A percentile compares a stretch with the other conserved stretches of the same genome.
Conservation (phyloP, 2,888 invertebrate genomes). For the Erpobdella octoculata region DNA sequence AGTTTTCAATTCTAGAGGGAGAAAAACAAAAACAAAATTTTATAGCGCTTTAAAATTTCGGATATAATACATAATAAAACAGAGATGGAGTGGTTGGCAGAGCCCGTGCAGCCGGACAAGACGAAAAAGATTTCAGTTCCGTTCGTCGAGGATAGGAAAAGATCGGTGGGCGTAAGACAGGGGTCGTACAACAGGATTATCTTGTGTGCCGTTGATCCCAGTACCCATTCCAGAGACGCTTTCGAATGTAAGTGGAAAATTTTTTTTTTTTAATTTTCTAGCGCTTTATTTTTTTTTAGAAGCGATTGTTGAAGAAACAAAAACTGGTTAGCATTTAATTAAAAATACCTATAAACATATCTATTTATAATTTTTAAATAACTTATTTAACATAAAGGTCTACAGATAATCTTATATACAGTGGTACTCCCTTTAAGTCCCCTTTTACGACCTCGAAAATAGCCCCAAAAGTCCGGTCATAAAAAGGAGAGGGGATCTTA, state of each 20-base stretch:
- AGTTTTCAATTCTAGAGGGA: too few species aligned
- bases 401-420: too few species aligned
- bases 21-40: too few species aligned
- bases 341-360: background rate
- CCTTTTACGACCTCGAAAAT: too few species aligned
- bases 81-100: too few species aligned
- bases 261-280: background rate
- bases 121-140: conserved; percentile 14
- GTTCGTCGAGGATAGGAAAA: conserved; percentile 1
- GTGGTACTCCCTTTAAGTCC: too few species aligned
- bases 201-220: conserved; percentile 26
- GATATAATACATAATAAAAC: too few species aligned
- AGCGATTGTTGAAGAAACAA: background rate
- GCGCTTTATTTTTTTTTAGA: background rate
- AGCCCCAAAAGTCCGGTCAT: too few species aligned
- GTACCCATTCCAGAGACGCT: conserved; percentile 20
- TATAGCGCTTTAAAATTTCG: too few species aligned
- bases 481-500: too few species aligned
- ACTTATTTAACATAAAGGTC: too few species aligned
- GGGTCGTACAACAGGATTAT: conserved; percentile 16
- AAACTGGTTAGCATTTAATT: background rate
- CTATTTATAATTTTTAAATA: background rate
- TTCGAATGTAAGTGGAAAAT: conserved; percentile 26
- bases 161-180: background rate
- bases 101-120: background rate